phyloP scores from a whole-genome alignment of 2,888 invertebrate species.

The Drosophila pseudotalamancana region DNA sequence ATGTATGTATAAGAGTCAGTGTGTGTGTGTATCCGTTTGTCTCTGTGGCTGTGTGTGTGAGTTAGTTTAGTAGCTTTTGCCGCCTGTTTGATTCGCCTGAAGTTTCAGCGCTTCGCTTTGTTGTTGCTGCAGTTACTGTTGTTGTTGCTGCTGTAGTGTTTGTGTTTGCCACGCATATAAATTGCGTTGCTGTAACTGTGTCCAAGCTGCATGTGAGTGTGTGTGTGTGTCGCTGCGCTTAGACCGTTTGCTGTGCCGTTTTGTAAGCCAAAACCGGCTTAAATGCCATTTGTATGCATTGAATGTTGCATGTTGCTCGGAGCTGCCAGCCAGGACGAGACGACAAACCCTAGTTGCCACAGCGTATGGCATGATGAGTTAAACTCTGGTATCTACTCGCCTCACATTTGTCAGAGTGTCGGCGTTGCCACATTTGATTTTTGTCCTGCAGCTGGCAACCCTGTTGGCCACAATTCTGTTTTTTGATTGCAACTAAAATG shows the following conservation, averaged over 20 bases:
- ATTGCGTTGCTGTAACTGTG: slow-evolving; percentile 61
- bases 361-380: slow-evolving; percentile 39
- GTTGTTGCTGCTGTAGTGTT: slow-evolving; percentile 41
- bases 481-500: slow-evolving; percentile 65
- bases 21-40: slow-evolving; percentile 10
- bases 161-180: slow-evolving; percentile 74
- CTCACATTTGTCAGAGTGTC: not conserved
- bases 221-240: slow-evolving; percentile 58
- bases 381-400: slow-evolving; percentile 25
- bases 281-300: slow-evolving; percentile 82
- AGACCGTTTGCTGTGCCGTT: slow-evolving; percentile 64
- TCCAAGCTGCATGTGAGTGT: slow-evolving; percentile 17
- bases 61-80: slow-evolving; percentile 74
- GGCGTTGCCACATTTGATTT: slow-evolving; percentile 62
- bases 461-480: slow-evolving; percentile 36
- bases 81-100: slow-evolving; percentile 75
- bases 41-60: slow-evolving; percentile 34
- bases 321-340: slow-evolving; percentile 37
- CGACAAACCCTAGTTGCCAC: slow-evolving; percentile 20
- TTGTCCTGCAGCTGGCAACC: slow-evolving; percentile 60
- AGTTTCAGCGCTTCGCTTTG: slow-evolving; percentile 49
- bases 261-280: slow-evolving; percentile 72
- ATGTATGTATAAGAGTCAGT: no score
- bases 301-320: slow-evolving; percentile 72
- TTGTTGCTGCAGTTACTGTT: no score